phyloP scores from a whole-genome alignment of 2,113 vertebrate species.

The Bolborhynchus lineola region DNA sequence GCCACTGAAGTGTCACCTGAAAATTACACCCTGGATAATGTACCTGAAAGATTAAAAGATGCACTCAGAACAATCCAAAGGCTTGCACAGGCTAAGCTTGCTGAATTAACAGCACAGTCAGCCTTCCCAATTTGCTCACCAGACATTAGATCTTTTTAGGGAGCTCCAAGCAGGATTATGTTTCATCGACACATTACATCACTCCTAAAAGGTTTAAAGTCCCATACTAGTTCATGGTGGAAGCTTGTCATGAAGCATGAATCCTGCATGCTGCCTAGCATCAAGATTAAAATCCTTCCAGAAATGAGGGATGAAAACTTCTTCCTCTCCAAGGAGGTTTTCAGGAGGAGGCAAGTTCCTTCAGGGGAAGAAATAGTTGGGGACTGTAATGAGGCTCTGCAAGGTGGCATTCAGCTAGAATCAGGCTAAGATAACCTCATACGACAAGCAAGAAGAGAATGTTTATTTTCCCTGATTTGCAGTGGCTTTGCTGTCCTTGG shows the following conservation, averaged over 20 bases:
- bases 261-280: background rate
- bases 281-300: background rate
- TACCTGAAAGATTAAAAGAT: background rate
- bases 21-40: background rate
- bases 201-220: slow-evolving; percentile 5
- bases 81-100: background rate
- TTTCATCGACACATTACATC: background rate
- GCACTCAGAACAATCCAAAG: background rate
- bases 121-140: background rate
- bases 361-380: background rate
- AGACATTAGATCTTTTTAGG: background rate
- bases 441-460: slow-evolving; percentile 14
- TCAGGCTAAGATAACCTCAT: slow-evolving; percentile 19
- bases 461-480: slow-evolving; percentile 50
- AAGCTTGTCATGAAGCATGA: slow-evolving; percentile 1
- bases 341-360: background rate
- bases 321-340: background rate
- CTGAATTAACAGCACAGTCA: background rate
- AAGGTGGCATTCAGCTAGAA: background rate
- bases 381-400: background rate
- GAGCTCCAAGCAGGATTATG: background rate
- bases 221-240: background rate
- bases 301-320: background rate
- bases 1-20: background rate
- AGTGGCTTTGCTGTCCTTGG: slow-evolving; percentile 50